These are phyloP conservation scores for Botia almorhae DNA, from an alignment of 2,797 vertebrate genomes.

Conservation along the genomic window DNA sequence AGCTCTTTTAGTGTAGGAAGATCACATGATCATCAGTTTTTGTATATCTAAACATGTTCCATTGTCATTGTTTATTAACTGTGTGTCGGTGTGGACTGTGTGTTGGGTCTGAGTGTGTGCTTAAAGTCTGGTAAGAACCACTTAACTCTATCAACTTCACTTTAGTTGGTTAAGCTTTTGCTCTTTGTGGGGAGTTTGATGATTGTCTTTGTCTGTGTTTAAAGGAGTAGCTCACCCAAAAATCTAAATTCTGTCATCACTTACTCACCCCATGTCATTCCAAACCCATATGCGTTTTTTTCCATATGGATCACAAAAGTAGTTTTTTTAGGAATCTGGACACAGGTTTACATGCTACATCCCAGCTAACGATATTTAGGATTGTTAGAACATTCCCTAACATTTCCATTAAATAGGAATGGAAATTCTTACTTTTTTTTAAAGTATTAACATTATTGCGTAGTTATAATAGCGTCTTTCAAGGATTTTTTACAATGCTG, in stretches of 20 bases:
- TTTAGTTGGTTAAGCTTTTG: slow-evolving; percentile 10
- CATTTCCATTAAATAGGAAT: too few relatives aligned
- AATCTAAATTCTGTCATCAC: not conserved
- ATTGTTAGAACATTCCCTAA: too few relatives aligned
- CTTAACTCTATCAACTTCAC: not conserved
- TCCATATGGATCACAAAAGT: not conserved
- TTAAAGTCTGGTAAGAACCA: slow-evolving; percentile 1
- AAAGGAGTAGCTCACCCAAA: slow-evolving; percentile 20
- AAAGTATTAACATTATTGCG: too few relatives aligned
- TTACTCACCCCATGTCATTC: not conserved
- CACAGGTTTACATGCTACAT: too few relatives aligned
- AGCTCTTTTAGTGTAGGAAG: slow-evolving; percentile 10
- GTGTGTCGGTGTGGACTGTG: slow-evolving; percentile 38
- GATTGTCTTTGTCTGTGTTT: slow-evolving; percentile 9
- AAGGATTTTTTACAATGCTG: too few relatives aligned
- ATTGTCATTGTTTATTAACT: slow-evolving; percentile 65
- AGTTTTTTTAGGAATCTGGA: not conserved
- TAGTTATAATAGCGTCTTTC: too few relatives aligned
- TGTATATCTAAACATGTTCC: slow-evolving; percentile 63
- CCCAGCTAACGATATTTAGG: too few relatives aligned
- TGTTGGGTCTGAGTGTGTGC: slow-evolving; percentile 28
- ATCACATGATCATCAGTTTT: slow-evolving; percentile 25
- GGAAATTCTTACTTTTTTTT: too few relatives aligned
- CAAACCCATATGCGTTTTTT: not conserved
- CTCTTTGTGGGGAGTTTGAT: not conserved